Base-by-base conservation (phyloP, 2,888 invertebrate genomes). In the Clepsis dumicolana region DNA sequence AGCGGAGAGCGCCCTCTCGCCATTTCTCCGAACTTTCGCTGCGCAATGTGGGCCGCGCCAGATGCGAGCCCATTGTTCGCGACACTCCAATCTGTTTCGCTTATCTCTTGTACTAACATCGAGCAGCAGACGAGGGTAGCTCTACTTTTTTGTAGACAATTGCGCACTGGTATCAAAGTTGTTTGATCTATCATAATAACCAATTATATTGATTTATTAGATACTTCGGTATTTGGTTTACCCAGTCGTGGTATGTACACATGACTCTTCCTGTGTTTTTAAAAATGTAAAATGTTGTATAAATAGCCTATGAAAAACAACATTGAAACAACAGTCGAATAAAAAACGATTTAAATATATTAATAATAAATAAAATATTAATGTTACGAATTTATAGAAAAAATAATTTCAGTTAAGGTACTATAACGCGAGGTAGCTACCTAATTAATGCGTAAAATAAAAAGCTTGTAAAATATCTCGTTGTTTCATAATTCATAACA, bases 21-120 rank as follows among this genome's bases (percentile, higher is more conserved):
- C 93, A 91, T 93, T 93, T 93, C 93, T 91, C 93, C 90, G 77
- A 89, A 93, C 93, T 93, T 93, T 93, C 93, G 93, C 93, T 91
- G 87, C 84, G 80, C 81, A 77, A 92, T 89, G 90, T 91, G 84
- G 91, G 92, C 83, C 93, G 85, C 87, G 82, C 86, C 88, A 91
- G 89, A 90, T 91, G 89, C 82, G 85, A 81, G 80, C 84, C 87
- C 83, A 90, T 91, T 91, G 92, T 91, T 87, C 83, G 78, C 79
- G 75, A 44, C 44, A 80, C 78, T 73, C 78, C 74, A 80, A 80
- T 78, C 75, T 78, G 77, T 79, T 77, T 77, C 77, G 80, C 70
- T 77, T 77, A 74, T 72, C 73, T 77, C 64, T 27, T 18, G 52
- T 25, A 38, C 53, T 38, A 60, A 65, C 27, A 53, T 56, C 35